Evolutionary conservation across 1,140 invertebrate genomes (phyloP), one percentile per base, ranked within the genome.

Genomic region (Cotesia chilonis): DNA sequence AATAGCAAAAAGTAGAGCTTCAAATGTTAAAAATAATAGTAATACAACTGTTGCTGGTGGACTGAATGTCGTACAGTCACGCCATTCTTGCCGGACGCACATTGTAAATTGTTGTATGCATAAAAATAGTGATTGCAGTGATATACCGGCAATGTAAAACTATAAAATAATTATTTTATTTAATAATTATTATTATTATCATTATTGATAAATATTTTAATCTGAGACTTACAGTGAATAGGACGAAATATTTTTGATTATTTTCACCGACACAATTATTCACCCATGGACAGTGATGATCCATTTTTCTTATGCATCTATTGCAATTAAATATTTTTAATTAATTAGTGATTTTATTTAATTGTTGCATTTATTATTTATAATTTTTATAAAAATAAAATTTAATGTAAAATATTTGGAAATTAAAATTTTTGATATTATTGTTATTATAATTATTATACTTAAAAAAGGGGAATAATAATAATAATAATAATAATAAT

Each of bases 261-360:
- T 96, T 97, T 88, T 99, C 97, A 4, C 98, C 98, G 4, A 99
- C 97, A 88, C 98, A 99, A 85, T 99, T 99, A 83, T 99, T 99
- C 0, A 99, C 95, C 95, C 96, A 98, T 0, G 96, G 97, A 88
- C 97, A 99, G 84, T 99, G 98, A 87, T 99, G 98, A 86, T 99
- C 98, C 98, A 99, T 99, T 89, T 99, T 99, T 71, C 94, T 89
- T 75, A 99, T 97, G 84, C 97, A 99, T 77, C 93, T 90, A 71
- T 51, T 41, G 74, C 66, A 20, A 71, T 71, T 38, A 55, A 38
- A 60, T 47, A 70, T 14, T 35, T 41, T 65, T 59, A 14, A 20
- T 57, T n/a, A 7, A 77, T 70, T 52, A 37, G 7, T 63, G 12
- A 2, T 61, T 6, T 69, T 54, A 17, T 12, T 52, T 70, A 7